A percentile compares a stretch with the other conserved stretches of the same genome.
Evolutionary conservation across 2,113 vertebrate genomes (phyloP).

Genomic region (Scolopax mira): DNA sequence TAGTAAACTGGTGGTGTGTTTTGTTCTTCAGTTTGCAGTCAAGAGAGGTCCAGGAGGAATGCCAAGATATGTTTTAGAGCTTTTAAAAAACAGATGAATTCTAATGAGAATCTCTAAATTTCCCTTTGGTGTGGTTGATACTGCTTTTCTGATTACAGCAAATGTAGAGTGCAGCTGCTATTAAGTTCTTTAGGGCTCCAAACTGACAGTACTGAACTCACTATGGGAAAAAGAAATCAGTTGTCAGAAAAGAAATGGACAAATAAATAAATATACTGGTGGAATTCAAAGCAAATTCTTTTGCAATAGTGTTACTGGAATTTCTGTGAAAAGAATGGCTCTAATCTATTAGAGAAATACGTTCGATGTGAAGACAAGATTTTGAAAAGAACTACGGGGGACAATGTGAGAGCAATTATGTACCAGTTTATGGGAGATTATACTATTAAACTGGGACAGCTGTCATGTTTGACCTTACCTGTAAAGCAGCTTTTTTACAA

Average conservation of each 20-base stretch:
- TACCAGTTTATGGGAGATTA: background rate
- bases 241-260: background rate
- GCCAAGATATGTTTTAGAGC: background rate
- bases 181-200: background rate
- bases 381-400: background rate
- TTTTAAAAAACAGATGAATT: background rate
- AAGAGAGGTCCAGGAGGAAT: background rate
- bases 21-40: background rate
- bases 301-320: background rate
- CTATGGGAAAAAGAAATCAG: background rate
- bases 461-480: background rate
- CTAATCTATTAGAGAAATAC: background rate
- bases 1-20: background rate
- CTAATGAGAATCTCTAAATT: background rate
- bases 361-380: background rate
- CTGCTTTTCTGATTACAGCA: background rate
- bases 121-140: background rate
- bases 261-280: slow-evolving; percentile 17
- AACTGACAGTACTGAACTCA: background rate
- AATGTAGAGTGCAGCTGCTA: background rate
- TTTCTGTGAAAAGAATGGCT: background rate
- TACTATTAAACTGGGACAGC: background rate
- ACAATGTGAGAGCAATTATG: background rate
- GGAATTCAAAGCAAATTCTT: background rate
- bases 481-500: background rate